A percentile compares a stretch with the other conserved stretches of the same genome.
These are phyloP conservation scores for Columbina picui DNA, from an alignment of 2,113 vertebrate species.

Conservation along the genomic window DNA sequence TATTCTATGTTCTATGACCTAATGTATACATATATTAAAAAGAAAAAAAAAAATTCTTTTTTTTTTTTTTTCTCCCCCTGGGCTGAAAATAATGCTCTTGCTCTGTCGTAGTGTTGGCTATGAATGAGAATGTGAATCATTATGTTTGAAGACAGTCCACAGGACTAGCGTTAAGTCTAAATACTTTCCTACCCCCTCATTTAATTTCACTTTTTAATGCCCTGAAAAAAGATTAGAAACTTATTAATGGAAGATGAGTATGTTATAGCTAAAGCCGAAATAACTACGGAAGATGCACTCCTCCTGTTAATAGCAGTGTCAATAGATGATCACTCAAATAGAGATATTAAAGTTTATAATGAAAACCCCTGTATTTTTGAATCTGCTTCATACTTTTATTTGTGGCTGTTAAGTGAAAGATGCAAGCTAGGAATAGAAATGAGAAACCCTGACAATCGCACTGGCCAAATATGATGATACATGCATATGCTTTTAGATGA, in stretches of 20 bases:
- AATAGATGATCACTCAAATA: neutral
- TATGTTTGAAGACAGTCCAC: neutral
- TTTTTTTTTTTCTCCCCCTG: too few relatives aligned
- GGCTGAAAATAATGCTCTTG: neutral
- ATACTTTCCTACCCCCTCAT: neutral
- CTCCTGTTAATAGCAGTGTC: neutral
- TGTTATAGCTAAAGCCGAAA: neutral
- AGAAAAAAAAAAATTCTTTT: too few relatives aligned
- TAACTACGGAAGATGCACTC: neutral
- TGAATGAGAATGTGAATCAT: neutral
- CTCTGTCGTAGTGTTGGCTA: neutral
- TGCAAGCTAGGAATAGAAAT: neutral
- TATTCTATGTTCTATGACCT: neutral
- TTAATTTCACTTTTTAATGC: neutral
- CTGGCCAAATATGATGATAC: neutral
- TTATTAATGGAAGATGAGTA: neutral
- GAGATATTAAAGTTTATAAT: neutral
- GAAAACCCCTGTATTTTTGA: neutral
- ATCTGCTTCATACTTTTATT: neutral
- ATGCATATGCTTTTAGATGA: neutral
- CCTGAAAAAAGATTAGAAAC: neutral
- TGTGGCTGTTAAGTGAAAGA: neutral
- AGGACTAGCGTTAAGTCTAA: neutral
- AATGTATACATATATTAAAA: too few relatives aligned
- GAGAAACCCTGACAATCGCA: neutral